A percentile compares a stretch with the other conserved stretches of the same genome.
Conservation (phyloP, 2,113 vertebrate genomes). For the Castor canadensis region DNA sequence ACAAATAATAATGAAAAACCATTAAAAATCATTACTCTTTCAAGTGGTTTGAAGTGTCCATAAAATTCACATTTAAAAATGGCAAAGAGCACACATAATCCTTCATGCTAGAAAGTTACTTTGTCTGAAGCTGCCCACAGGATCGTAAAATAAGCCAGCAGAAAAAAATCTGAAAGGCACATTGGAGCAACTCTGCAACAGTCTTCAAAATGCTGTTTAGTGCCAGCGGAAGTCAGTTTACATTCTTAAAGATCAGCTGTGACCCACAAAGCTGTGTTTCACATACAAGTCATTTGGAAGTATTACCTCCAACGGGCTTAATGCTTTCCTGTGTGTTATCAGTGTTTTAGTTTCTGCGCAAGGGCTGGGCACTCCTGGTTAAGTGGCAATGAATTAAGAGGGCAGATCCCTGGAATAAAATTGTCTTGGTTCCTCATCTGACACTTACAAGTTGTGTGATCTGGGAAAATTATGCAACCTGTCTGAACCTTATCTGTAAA, state of each 20-base stretch:
- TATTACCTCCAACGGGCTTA: conserved; percentile 34
- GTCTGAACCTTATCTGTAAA: conserved; percentile 20
- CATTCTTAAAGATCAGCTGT: conserved; percentile 44
- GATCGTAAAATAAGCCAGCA: conserved; percentile 48
- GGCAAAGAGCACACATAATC: conserved; percentile 55
- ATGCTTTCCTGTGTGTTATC: neutral
- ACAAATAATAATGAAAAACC: conserved; percentile 61
- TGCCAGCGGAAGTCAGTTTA: conserved; percentile 23
- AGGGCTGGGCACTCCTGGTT: neutral
- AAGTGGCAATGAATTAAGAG: conserved; percentile 4
- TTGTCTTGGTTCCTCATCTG: neutral
- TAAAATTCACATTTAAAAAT: conserved; percentile 73
- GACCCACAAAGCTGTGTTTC: conserved; percentile 6
- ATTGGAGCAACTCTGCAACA: neutral
- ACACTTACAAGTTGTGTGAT: neutral
- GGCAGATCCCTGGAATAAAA: conserved; percentile 38
- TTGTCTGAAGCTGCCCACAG: conserved; percentile 56
- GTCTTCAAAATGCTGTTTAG: conserved; percentile 37
- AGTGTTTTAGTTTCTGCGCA: neutral
- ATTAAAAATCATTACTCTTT: conserved; percentile 69
- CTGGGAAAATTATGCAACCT: conserved; percentile 4
- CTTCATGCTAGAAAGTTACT: conserved; percentile 54
- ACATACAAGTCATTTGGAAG: conserved; percentile 25
- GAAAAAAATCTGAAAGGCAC: conserved; percentile 29
- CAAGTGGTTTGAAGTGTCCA: conserved; percentile 67